Evolutionary conservation across 1,140 invertebrate species (phyloP).

Genomic region (Leptinotarsa undecemlineata): DNA sequence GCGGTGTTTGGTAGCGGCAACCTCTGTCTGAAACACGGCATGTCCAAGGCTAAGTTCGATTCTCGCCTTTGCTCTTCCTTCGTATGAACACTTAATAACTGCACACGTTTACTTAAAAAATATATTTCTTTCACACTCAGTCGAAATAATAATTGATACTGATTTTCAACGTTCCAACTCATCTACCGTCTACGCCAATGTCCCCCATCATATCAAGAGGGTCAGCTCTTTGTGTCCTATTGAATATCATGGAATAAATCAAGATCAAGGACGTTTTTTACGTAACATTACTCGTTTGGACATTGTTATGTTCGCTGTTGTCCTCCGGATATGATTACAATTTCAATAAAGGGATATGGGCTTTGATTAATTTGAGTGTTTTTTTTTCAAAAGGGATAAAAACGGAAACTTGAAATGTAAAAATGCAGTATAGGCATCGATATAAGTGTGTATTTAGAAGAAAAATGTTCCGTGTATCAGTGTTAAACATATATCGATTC

Average conservation of each 20-base stretch:
- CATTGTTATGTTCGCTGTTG: conserved; percentile 23
- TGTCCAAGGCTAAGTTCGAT: no score
- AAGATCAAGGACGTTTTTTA: conserved; percentile 41
- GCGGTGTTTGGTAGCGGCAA: no score
- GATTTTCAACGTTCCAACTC: no score
- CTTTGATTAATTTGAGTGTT: conserved; percentile 36
- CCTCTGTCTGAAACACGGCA: no score
- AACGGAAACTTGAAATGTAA: background rate
- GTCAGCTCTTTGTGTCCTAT: conserved; percentile 34
- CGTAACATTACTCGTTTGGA: conserved; percentile 44
- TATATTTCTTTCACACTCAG: no score
- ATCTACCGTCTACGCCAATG: background rate
- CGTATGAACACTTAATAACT: no score
- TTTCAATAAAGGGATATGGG: conserved; percentile 38
- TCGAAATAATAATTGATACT: no score
- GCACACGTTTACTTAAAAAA: no score
- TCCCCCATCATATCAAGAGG: background rate
- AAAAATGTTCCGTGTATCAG: no score
- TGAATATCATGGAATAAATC: conserved; percentile 39
- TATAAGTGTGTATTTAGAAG: no score
- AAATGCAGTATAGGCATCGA: background rate
- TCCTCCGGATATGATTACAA: conserved; percentile 40
- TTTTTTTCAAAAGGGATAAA: background rate
- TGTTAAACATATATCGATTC: no score
- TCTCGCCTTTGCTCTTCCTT: no score